A percentile compares a stretch with the other conserved stretches of the same genome.
Evolutionary conservation across 2,888 invertebrate species (phyloP).

Genomic region (Lampropteryx suffumata): DNA sequence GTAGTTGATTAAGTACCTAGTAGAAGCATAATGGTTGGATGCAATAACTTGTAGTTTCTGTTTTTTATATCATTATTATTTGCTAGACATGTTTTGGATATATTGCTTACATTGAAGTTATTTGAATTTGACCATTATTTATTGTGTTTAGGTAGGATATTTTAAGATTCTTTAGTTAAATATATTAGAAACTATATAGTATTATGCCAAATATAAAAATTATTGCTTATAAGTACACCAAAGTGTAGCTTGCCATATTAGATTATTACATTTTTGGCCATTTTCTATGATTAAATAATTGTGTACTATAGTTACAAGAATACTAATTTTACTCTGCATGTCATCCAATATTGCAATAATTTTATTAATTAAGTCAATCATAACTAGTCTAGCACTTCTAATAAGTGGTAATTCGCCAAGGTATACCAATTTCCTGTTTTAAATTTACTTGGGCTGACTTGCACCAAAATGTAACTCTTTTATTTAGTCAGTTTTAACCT

Average conservation of each 20-base stretch:
- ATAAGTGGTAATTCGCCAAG: background rate
- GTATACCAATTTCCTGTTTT: background rate
- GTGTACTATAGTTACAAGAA: background rate
- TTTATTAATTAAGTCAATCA: conserved; percentile 1
- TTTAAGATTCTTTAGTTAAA: background rate
- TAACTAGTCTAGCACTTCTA: background rate
- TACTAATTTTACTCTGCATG: background rate
- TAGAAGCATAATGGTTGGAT: background rate
- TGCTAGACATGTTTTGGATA: background rate
- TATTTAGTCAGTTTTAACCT: no score
- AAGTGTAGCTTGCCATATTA: conserved; percentile 81
- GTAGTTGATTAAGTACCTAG: conserved; percentile 45
- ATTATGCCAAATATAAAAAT: conserved; percentile 32
- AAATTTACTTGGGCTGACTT: background rate
- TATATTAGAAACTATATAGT: conserved; percentile 7
- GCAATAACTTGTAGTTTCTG: background rate
- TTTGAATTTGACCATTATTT: conserved; percentile 1
- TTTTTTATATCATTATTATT: background rate
- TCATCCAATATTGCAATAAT: background rate
- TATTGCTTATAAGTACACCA: conserved; percentile 70
- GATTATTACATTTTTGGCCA: conserved; percentile 58
- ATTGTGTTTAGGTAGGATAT: background rate
- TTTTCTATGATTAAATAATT: conserved; percentile 37
- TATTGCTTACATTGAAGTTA: background rate
- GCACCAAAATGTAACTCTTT: no score